These are phyloP conservation scores for Chaunax sp. DNA, from an alignment of 2,797 vertebrate species.

Conservation along the genomic window DNA sequence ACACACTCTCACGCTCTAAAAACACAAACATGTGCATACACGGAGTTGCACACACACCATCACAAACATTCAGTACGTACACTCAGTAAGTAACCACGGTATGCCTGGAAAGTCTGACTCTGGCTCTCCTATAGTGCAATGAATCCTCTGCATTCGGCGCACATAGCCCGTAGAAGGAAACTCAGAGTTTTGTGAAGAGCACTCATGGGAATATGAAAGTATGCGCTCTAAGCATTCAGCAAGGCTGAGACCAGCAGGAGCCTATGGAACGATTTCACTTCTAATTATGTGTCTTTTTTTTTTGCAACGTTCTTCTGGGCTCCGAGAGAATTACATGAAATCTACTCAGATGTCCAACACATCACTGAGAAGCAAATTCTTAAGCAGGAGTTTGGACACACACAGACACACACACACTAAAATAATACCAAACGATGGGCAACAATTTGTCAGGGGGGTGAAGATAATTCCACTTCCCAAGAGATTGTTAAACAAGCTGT, in stretches of 20 bases:
- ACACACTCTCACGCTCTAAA: constrained; percentile 30
- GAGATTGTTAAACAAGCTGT: constrained; percentile 80
- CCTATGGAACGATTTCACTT: constrained; percentile 58
- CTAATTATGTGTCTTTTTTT: constrained; percentile 42
- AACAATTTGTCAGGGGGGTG: constrained; percentile 77
- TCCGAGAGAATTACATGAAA: constrained; percentile 39
- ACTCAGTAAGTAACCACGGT: constrained; percentile 26
- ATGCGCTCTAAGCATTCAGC: constrained; percentile 72
- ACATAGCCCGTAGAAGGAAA: constrained; percentile 73
- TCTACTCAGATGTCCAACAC: constrained; percentile 36
- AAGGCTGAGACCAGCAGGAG: constrained; percentile 69
- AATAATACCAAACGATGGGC: constrained; percentile 53
- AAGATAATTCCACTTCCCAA: constrained; percentile 78
- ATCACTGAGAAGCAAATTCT: constrained; percentile 43
- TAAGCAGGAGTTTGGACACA: constrained; percentile 41
- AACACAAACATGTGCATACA: constrained; percentile 20
- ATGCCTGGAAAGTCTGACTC: constrained; percentile 68
- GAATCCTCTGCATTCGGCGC: constrained; percentile 61
- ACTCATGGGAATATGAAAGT: constrained; percentile 79
- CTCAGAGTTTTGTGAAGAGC: constrained; percentile 58
- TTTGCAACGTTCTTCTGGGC: constrained; percentile 26
- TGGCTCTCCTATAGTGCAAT: constrained; percentile 57
- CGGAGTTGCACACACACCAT: neutral
- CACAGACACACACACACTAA: constrained; percentile 31
- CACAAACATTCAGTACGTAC: constrained; percentile 31